Evolutionary conservation across 1,140 invertebrate species (phyloP).

Genomic region (Lucilia sericata): DNA sequence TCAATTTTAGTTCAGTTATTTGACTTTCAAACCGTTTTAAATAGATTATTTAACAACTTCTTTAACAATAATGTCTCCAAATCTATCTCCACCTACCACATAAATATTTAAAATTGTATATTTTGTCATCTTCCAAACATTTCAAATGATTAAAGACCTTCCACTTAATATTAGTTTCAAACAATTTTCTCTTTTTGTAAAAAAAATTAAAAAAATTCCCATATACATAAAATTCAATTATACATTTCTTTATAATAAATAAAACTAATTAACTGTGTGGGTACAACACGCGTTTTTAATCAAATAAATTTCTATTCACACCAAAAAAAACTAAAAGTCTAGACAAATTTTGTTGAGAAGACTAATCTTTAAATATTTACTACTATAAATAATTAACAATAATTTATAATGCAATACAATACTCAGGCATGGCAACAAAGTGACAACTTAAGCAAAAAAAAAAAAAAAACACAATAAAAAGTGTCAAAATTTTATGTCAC

Average conservation of each 20-base stretch:
- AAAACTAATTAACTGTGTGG: background rate
- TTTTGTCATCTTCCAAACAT: no score
- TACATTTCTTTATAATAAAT: no score
- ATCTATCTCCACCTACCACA: no score
- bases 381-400: background rate
- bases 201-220: background rate
- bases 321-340: background rate
- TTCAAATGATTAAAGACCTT: background rate
- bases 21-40: no score
- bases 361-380: background rate
- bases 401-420: no score
- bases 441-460: no score
- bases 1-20: no score
- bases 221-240: no score
- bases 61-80: no score
- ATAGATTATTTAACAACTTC: no score
- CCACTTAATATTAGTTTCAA: background rate
- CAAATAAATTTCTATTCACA: conserved; percentile 10
- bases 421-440: no score
- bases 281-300: background rate
- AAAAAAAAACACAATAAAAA: background rate
- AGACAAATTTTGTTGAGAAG: background rate
- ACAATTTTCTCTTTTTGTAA: background rate
- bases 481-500: conserved; percentile 6
- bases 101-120: no score